Percentiles rank a stretch among this genome's conserved stretches.
Conservation (phyloP, 2,113 vertebrate species). For the Melanostigma gelatinosum region DNA sequence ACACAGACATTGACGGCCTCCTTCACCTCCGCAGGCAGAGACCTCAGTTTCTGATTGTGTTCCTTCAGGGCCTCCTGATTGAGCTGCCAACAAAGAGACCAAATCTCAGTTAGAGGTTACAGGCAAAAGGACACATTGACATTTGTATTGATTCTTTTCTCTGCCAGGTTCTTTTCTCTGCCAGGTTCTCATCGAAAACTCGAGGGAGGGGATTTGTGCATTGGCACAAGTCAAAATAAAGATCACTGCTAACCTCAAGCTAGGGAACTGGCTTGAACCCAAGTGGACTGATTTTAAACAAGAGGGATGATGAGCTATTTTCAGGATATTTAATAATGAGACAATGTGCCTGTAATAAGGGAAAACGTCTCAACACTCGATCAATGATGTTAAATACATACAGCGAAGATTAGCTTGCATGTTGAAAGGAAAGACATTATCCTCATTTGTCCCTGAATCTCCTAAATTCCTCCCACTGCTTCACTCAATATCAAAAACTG, state of each 20-base stretch:
- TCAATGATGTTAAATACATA: conserved; percentile 19
- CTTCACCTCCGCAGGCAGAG: conserved; percentile 82
- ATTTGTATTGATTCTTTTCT: conserved; percentile 7
- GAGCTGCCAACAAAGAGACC: conserved; percentile 80
- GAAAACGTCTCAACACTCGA: background rate
- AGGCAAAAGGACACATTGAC: conserved; percentile 1
- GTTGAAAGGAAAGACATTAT: background rate
- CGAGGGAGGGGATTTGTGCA: conserved; percentile 32
- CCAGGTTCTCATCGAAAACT: conserved; percentile 40
- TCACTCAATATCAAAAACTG: conserved; percentile 21
- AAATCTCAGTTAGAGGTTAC: conserved; percentile 30
- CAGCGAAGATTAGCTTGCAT: background rate
- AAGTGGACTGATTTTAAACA: conserved; percentile 30
- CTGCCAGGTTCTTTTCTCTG: background rate
- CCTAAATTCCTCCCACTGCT: conserved; percentile 35
- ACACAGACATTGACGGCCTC: conserved; percentile 83
- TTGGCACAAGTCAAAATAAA: conserved; percentile 12
- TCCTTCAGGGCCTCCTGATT: conserved; percentile 85
- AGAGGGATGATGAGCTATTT: background rate
- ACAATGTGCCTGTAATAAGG: background rate
- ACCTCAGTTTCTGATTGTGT: conserved; percentile 82
- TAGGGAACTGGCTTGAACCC: conserved; percentile 6
- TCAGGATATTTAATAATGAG: conserved; percentile 4
- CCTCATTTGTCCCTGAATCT: conserved; percentile 37
- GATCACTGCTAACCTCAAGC: background rate